These are phyloP conservation scores for Chondrosia reniformis DNA, from an alignment of 37 sponge, comb jelly and placozoan species.

Conservation along the genomic window DNA sequence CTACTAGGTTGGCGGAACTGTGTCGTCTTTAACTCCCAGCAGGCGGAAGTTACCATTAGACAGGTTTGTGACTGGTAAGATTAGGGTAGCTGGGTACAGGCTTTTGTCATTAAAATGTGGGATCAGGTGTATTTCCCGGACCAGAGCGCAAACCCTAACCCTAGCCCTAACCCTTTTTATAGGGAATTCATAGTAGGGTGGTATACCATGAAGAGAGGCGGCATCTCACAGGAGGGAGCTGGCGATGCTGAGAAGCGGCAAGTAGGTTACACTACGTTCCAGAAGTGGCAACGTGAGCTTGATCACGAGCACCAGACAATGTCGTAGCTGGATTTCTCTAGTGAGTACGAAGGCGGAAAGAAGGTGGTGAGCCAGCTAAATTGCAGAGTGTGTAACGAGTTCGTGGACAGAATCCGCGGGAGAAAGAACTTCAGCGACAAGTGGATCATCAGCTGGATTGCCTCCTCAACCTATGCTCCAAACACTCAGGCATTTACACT, in stretches of 20 bases:
- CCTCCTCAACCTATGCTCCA: constrained; percentile 42
- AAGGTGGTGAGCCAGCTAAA: constrained; percentile 41
- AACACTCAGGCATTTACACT: constrained; percentile 41
- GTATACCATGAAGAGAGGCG: constrained; percentile 28
- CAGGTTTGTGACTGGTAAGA: too few species aligned
- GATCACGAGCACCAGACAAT: constrained; percentile 56
- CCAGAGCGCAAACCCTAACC: too few species aligned
- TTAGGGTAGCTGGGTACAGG: too few species aligned
- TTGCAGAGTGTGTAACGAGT: constrained; percentile 35
- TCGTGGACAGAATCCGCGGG: constrained; percentile 23
- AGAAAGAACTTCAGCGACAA: constrained; percentile 52
- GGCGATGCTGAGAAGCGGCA: constrained; percentile 29
- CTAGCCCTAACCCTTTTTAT: too few species aligned
- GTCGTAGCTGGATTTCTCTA: constrained; percentile 48
- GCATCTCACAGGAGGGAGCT: background rate
- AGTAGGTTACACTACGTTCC: constrained; percentile 45
- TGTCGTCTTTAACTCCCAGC: too few species aligned
- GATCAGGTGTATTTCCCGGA: too few species aligned
- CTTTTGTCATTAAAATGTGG: too few species aligned
- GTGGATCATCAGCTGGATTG: constrained; percentile 50
- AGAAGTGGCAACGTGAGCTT: constrained; percentile 56
- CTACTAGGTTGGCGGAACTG: too few species aligned
- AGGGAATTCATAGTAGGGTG: too few species aligned
- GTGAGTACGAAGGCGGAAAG: constrained; percentile 18
- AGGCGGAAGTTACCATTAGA: too few species aligned